These are phyloP conservation scores for Acanthopleura granulata DNA, from an alignment of 2,888 invertebrate genomes.

Conservation along the genomic window DNA sequence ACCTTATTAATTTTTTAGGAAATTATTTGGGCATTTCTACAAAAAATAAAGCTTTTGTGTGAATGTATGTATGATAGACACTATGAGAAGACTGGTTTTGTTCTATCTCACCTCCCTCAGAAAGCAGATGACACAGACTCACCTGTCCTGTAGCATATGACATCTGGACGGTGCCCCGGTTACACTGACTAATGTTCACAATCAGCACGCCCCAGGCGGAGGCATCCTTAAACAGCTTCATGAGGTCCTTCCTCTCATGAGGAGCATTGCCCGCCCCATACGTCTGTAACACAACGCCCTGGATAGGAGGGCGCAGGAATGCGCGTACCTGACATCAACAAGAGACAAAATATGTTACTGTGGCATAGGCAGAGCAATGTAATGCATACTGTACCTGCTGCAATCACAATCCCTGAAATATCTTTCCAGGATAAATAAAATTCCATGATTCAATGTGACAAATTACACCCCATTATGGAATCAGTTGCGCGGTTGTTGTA, in stretches of 20 bases:
- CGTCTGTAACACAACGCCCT: constrained; percentile 88
- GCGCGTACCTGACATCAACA: constrained; percentile 67
- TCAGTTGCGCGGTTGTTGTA: too few relatives aligned
- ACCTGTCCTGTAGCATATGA: constrained; percentile 89
- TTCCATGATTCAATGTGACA: neutral
- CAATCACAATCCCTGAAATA: too few relatives aligned
- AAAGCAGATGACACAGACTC: neutral
- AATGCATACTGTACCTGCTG: too few relatives aligned
- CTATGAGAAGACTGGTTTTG: too few relatives aligned
- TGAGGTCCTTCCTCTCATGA: constrained; percentile 83
- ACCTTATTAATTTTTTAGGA: too few relatives aligned
- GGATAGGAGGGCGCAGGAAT: constrained; percentile 77
- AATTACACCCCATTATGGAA: too few relatives aligned
- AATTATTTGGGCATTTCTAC: too few relatives aligned
- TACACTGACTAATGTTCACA: constrained; percentile 93
- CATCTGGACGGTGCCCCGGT: constrained; percentile 83
- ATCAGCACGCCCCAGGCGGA: constrained; percentile 81
- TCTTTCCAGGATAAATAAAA: too few relatives aligned
- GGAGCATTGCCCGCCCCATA: constrained; percentile 97
- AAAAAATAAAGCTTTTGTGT: too few relatives aligned
- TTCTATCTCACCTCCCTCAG: too few relatives aligned
- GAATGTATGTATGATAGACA: too few relatives aligned
- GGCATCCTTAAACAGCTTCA: constrained; percentile 80
- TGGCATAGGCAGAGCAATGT: neutral
- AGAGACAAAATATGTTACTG: constrained; percentile 1